phyloP scores from a whole-genome alignment of 1,140 invertebrate species.

The Cotesia chilonis region DNA sequence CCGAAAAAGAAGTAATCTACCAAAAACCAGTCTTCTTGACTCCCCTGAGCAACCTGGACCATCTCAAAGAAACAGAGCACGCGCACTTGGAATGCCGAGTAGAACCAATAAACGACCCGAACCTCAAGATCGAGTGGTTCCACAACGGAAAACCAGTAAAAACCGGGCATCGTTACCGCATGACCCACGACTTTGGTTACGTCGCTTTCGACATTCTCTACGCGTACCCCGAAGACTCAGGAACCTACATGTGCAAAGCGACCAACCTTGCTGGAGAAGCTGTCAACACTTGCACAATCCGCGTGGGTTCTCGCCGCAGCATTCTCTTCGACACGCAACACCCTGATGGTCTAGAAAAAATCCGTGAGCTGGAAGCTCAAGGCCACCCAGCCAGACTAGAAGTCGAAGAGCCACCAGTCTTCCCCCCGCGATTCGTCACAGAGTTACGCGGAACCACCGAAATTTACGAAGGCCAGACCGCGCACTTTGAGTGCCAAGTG shows the following conservation, averaged over 20 bases:
- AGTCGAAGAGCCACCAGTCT: constrained; percentile 80
- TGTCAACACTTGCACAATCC: constrained; percentile 86
- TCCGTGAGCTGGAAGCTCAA: constrained; percentile 87
- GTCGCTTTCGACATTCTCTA: constrained; percentile 94
- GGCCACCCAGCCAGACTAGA: constrained; percentile 79
- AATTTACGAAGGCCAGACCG: constrained; percentile 85
- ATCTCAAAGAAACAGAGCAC: constrained; percentile 89
- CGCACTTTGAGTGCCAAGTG: constrained; percentile 91
- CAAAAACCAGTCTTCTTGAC: constrained; percentile 89
- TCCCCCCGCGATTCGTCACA: constrained; percentile 82
- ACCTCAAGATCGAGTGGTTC: constrained; percentile 93
- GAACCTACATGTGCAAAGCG: constrained; percentile 94
- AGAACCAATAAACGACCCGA: constrained; percentile 94
- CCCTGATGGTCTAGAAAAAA: constrained; percentile 91
- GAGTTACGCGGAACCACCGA: constrained; percentile 83
- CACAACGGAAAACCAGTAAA: constrained; percentile 62
- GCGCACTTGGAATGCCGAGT: constrained; percentile 95
- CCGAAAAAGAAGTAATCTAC: constrained; percentile 79
- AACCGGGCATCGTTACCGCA: constrained; percentile 86
- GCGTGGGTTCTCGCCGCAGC: constrained; percentile 81
- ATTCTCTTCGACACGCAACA: constrained; percentile 92
- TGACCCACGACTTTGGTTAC: constrained; percentile 95
- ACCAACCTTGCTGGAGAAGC: constrained; percentile 92
- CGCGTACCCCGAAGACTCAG: constrained; percentile 93
- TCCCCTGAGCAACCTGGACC: constrained; percentile 84